Base-by-base conservation (phyloP, 2,113 vertebrate species). In the Mellivora capensis region DNA sequence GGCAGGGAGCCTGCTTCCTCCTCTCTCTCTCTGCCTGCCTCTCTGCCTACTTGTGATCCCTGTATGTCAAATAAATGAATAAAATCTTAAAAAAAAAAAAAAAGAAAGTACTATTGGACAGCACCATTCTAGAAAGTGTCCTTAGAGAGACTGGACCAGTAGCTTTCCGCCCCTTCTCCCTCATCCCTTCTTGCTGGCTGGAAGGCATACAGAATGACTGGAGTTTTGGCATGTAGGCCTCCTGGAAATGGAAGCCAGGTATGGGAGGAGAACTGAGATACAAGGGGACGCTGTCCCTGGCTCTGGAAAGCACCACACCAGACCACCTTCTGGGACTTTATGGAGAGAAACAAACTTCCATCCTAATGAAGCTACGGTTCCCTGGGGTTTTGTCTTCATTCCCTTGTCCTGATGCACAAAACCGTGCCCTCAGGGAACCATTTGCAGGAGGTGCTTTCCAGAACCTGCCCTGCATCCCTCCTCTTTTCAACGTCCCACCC, bases 191-290 rank as follows among this genome's bases (percentile, higher is more conserved):
- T 94, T 77, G 42, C 57, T 71, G 42, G 17, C 59, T 90, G 72
- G 83, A 88, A 88, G 34, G 42, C 64, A 90, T n/a, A 83, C 6
- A 42, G 21, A 61, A 82, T 57, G 92, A 49, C 81, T 79, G n/a
- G 69, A 77, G 39, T 39, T 47, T 77, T 9, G 7, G 23, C 62
- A 47, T 37, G 82, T 84, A 20, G 72, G 13, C 14, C 74, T 61
- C 67, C 84, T 67, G 52, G 37, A 77, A 17, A 13, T 8, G 21
- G 59, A 96, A 31, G 44, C 27, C 57, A 77, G 49, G 18, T 27
- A 49, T 34, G 52, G 39, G 39, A 91, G 42, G 25, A 87, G 21
- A 91, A 49, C 37, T 39, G 69, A 62, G 80, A 62, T 34, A 84
- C 44, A 83, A 27, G 52, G 7, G 12, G 25, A 29, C 74, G 64